A percentile compares a stretch with the other conserved stretches of the same genome.
Evolutionary conservation across 2,113 vertebrate genomes (phyloP).

Genomic region (Cyprinus carpio): DNA sequence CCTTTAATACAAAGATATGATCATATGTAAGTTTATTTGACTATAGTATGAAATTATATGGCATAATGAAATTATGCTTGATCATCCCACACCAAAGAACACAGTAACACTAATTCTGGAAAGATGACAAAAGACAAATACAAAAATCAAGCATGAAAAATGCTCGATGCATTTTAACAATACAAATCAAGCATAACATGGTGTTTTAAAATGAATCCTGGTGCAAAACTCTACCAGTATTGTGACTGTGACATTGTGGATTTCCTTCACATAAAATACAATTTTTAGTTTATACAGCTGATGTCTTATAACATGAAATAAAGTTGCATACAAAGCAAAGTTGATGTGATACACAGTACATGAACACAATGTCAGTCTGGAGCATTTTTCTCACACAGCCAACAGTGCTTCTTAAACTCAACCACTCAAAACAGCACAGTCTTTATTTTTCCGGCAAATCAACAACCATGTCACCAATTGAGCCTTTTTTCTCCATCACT

Average conservation of each 20-base stretch:
- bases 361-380: neutral
- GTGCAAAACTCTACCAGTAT: neutral
- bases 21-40: neutral
- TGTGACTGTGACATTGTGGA: neutral
- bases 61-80: neutral
- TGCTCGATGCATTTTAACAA: neutral
- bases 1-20: neutral
- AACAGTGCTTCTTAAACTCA: slow-evolving; percentile 6
- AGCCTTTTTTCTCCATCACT: slow-evolving; percentile 18
- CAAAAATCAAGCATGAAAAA: neutral
- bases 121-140: neutral
- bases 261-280: neutral
- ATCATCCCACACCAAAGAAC: neutral
- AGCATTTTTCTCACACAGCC: slow-evolving; percentile 16
- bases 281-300: neutral
- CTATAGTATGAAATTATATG: neutral
- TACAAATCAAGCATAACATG: neutral
- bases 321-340: neutral
- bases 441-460: slow-evolving; percentile 3
- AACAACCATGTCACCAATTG: slow-evolving; percentile 24
- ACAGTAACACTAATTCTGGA: neutral
- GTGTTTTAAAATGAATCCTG: slow-evolving; percentile 2
- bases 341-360: slow-evolving; percentile 10
- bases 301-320: slow-evolving; percentile 20
- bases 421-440: slow-evolving; percentile 19